Conservation (phyloP, 2,888 invertebrate species). For the Sphaerolaimus hirsutus region DNA sequence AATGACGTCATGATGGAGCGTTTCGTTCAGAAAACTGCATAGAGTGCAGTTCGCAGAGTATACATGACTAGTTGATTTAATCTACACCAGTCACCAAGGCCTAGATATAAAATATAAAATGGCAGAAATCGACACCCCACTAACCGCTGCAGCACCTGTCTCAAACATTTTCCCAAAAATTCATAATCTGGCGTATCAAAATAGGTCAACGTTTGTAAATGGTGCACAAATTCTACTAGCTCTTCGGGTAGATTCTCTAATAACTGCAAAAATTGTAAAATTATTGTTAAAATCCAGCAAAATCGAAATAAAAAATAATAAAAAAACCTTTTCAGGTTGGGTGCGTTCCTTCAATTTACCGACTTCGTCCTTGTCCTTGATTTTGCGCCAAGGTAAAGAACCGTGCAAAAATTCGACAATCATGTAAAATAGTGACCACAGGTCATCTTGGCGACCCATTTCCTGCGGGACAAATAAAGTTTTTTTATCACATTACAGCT, state of each 20-base stretch:
- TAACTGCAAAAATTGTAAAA: neutral
- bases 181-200: conserved; percentile 83
- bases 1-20: too few relatives aligned
- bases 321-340: conserved; percentile 13
- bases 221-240: conserved; percentile 3
- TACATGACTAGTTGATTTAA: too few relatives aligned
- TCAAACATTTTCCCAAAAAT: conserved; percentile 38
- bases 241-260: conserved; percentile 1
- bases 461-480: too few relatives aligned
- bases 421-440: conserved; percentile 92
- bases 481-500: too few relatives aligned
- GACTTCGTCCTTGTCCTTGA: conserved; percentile 25
- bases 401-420: conserved; percentile 95
- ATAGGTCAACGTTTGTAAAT: conserved; percentile 46
- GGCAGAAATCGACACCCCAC: too few relatives aligned
- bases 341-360: conserved; percentile 22
- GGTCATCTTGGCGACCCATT: conserved; percentile 96
- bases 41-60: too few relatives aligned
- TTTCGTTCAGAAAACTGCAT: too few relatives aligned
- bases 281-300: neutral
- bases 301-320: conserved; percentile 15
- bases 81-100: too few relatives aligned
- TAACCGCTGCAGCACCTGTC: conserved; percentile 10
- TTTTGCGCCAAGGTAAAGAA: conserved; percentile 35
- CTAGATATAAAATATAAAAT: too few relatives aligned